These are phyloP conservation scores for Synodontis membranacea DNA, from an alignment of 2,113 vertebrate species.

Conservation along the genomic window DNA sequence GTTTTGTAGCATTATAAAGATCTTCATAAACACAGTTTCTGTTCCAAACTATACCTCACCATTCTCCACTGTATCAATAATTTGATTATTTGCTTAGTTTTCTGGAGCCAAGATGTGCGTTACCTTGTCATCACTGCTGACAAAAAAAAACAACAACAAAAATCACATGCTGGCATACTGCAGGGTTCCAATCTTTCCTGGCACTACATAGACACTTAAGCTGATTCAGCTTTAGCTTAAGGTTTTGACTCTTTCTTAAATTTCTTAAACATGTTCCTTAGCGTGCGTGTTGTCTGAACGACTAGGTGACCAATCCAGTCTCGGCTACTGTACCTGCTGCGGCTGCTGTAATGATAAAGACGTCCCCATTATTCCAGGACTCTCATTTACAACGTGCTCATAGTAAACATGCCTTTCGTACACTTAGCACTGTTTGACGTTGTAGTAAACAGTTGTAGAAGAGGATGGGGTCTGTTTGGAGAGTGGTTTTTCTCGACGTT, in stretches of 20 bases:
- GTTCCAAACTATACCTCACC: neutral
- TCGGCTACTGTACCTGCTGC: neutral
- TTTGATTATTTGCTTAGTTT: neutral
- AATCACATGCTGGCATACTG: neutral
- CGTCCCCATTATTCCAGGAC: neutral
- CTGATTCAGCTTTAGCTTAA: neutral
- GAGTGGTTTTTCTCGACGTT: neutral
- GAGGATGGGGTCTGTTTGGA: neutral
- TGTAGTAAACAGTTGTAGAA: neutral
- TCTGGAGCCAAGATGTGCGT: too few species aligned
- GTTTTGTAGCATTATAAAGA: neutral
- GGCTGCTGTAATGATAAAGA: neutral
- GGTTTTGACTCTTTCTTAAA: neutral
- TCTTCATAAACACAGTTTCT: neutral
- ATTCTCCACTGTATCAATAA: neutral
- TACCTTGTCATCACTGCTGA: neutral
- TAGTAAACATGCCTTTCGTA: neutral
- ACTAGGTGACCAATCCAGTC: neutral
- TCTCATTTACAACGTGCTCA: neutral
- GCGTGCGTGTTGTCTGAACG: neutral
- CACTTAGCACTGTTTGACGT: neutral
- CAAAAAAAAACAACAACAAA: too few species aligned
- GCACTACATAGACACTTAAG: neutral
- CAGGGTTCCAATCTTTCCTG: neutral
- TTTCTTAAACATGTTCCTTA: neutral